Base-by-base conservation (phyloP, 2,113 vertebrate genomes). In the Oreotrochilus melanogaster region DNA sequence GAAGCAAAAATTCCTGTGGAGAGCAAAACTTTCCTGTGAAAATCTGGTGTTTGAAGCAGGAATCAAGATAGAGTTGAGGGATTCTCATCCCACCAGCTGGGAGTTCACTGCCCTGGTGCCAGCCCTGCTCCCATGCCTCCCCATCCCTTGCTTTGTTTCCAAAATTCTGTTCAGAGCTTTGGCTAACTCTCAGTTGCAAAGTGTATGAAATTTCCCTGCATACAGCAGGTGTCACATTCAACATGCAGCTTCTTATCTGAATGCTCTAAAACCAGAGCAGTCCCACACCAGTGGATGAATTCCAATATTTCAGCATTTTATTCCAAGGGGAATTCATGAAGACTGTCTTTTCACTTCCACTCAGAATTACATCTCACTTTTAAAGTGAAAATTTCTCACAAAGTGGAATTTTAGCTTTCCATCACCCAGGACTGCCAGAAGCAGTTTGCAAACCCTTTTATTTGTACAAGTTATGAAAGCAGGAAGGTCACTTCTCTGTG, bases 391-490 rank as follows among this genome's bases (percentile, higher is more conserved):
- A 64, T 93, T 93, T 92, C 78, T 94, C 19, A 88, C 53, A 16
- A 28, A 90, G 33, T 83, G 51, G 71, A 70, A 65, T 74, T 92
- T 83, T 61, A 90, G 54, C 72, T 79, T 86, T 58, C 88, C 28
- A 30, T 90, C 56, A 66, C 47, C 28, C 62, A 54, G 28, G 42
- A 62, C 78, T 90, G 50, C 74, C 80, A 76, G 69, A 71, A 72
- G 42, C 28, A 42, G 53, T 71, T 89, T 4, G 2, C 58, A 62
- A 89, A 22, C 30, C 33, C 58, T 62, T 86, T 82, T 87, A 71
- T 96, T 95, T 93, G 79, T 33, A 73, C 58, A 94, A 85, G 54
- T 90, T 88, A 62, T 37, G 90, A 92, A 96, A 93, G 85, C 65
- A 82, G 74, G 82, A 95, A 89, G 88, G 81, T 82, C 81, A 86